phyloP scores from a whole-genome alignment of 1,140 invertebrate genomes.

The Rhagoletis zephyria region DNA sequence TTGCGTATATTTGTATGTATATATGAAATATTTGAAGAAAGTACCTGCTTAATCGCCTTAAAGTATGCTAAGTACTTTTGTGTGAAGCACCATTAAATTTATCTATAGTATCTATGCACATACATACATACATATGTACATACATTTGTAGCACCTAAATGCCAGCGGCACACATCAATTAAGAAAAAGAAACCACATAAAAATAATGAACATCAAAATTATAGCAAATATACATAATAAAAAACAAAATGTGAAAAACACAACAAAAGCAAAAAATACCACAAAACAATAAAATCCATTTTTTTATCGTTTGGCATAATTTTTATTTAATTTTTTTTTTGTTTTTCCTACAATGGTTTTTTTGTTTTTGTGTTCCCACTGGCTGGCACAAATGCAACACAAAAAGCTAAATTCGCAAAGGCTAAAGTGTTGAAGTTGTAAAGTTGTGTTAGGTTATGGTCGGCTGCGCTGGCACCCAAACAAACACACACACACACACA shows the following conservation, averaged over 20 bases:
- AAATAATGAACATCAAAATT: constrained; percentile 43
- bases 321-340: neutral
- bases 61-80: neutral
- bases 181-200: neutral
- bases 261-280: neutral
- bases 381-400: constrained; percentile 15
- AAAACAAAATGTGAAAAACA: neutral
- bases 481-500: neutral
- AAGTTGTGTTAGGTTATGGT: constrained; percentile 51
- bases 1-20: neutral
- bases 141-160: neutral
- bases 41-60: constrained; percentile 50
- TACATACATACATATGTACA: neutral
- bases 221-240: constrained; percentile 14
- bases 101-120: no score
- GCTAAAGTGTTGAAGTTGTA: constrained; percentile 28
- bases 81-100: neutral
- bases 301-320: constrained; percentile 41
- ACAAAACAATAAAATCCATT: constrained; percentile 17
- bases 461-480: constrained; percentile 36
- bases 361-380: neutral
- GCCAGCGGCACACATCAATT: neutral
- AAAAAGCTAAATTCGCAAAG: neutral
- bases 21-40: neutral
- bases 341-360: neutral